Evolutionary conservation across 2,888 invertebrate genomes (phyloP).

Genomic region (Archaeoteleia sp.): DNA sequence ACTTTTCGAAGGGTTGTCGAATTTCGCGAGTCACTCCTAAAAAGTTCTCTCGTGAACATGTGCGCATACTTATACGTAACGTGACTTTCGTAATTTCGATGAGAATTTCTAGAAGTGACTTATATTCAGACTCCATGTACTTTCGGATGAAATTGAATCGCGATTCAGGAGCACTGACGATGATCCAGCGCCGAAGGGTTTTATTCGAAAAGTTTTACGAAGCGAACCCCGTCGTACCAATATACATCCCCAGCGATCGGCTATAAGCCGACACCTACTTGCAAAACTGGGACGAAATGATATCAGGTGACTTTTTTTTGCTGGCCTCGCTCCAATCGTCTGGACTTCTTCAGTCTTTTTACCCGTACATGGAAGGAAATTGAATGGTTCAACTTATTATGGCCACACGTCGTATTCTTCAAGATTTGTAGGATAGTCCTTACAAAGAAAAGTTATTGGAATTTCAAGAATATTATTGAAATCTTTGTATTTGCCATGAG

Average conservation of each 20-base stretch:
- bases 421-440: conserved; percentile 29
- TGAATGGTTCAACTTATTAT: conserved; percentile 31
- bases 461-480: conserved; percentile 27
- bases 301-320: conserved; percentile 26
- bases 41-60: conserved; percentile 32
- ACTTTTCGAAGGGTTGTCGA: conserved; percentile 28
- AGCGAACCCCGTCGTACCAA: conserved; percentile 26
- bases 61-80: conserved; percentile 26
- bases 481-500: no score
- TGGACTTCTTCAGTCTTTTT: conserved; percentile 25
- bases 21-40: conserved; percentile 35
- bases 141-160: conserved; percentile 55
- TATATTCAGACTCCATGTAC: conserved; percentile 36
- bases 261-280: conserved; percentile 55
- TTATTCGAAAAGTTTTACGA: conserved; percentile 49
- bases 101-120: conserved; percentile 40
- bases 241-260: conserved; percentile 25
- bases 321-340: conserved; percentile 23
- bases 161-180: conserved; percentile 43
- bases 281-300: conserved; percentile 56
- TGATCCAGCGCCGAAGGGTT: conserved; percentile 40
- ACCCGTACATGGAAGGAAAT: conserved; percentile 20
- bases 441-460: conserved; percentile 10
- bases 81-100: conserved; percentile 40
- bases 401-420: conserved; percentile 19